Conservation (phyloP, 2,888 invertebrate genomes). For the Agonopterix arenella region DNA sequence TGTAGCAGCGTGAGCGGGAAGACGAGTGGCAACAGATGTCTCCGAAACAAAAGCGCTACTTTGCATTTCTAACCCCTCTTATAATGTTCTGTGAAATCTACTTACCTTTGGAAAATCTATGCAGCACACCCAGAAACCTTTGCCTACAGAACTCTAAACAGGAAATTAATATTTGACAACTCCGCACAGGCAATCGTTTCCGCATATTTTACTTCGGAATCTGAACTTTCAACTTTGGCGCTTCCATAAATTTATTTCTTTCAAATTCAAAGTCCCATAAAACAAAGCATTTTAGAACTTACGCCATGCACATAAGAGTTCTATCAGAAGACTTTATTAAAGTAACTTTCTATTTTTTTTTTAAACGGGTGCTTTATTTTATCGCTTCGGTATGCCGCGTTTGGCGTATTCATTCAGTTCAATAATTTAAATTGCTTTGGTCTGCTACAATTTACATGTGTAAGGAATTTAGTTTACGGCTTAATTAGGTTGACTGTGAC, state of each 20-base stretch:
- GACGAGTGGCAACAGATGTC: too few relatives aligned
- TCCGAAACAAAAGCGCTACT: too few relatives aligned
- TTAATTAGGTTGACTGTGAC: constrained; percentile 18
- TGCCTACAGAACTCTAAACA: constrained; percentile 10
- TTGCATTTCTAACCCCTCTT: too few relatives aligned
- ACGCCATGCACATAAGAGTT: too few relatives aligned
- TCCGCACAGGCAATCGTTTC: constrained; percentile 35
- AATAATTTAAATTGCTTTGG: constrained; percentile 36
- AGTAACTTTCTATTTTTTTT: constrained; percentile 4
- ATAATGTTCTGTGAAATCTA: too few relatives aligned
- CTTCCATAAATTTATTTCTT: constrained; percentile 20
- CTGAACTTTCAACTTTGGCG: constrained; percentile 39
- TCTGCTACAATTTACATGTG: constrained; percentile 51
- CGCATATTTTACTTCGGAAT: constrained; percentile 55
- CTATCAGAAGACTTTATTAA: background rate
- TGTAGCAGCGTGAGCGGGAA: too few relatives aligned
- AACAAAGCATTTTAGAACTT: too few relatives aligned
- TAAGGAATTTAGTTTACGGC: constrained; percentile 23
- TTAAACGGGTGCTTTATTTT: background rate
- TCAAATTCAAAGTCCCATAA: too few relatives aligned
- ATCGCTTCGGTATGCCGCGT: background rate
- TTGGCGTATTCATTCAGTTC: background rate
- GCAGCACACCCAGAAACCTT: too few relatives aligned
- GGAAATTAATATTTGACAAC: constrained; percentile 21
- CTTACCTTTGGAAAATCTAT: too few relatives aligned